These are phyloP conservation scores for Philypnodon macrostomus DNA, from an alignment of 2,797 vertebrate species.

Conservation along the genomic window DNA sequence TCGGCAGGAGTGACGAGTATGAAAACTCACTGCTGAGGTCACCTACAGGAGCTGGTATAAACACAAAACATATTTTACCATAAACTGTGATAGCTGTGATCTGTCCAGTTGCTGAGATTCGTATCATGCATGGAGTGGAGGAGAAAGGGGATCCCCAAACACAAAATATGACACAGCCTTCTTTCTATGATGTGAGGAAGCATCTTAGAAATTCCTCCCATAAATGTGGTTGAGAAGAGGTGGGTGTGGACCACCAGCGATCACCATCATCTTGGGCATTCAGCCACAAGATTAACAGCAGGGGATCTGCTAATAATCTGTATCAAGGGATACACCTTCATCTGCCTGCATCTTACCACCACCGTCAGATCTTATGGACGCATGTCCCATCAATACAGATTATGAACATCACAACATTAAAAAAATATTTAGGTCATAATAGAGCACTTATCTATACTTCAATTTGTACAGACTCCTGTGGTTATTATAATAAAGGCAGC, in stretches of 20 bases:
- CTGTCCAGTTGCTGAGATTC: conserved; percentile 16
- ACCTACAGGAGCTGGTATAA: conserved; percentile 52
- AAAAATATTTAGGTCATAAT: no score
- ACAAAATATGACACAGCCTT: conserved; percentile 78
- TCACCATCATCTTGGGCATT: conserved; percentile 57
- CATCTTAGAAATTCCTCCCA: conserved; percentile 88
- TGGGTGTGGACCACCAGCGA: conserved; percentile 65
- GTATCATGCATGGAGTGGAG: conserved; percentile 53
- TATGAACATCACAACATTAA: no score
- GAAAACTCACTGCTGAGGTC: conserved; percentile 55
- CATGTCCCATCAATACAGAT: no score
- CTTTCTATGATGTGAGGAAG: conserved; percentile 79
- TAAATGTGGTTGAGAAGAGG: conserved; percentile 76
- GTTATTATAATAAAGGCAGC: neutral
- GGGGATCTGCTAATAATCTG: conserved; percentile 70
- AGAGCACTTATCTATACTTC: no score
- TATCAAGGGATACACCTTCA: conserved; percentile 46
- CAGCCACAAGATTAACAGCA: conserved; percentile 67
- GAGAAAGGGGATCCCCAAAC: conserved; percentile 73
- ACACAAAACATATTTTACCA: conserved; percentile 46
- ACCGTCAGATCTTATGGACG: conserved; percentile 19
- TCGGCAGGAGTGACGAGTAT: conserved; percentile 26
- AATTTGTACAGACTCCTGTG: no score
- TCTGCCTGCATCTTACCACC: conserved; percentile 41
- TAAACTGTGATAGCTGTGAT: conserved; percentile 41